Conservation (phyloP, 2,888 invertebrate species). For the Diplazon laetatorius region DNA sequence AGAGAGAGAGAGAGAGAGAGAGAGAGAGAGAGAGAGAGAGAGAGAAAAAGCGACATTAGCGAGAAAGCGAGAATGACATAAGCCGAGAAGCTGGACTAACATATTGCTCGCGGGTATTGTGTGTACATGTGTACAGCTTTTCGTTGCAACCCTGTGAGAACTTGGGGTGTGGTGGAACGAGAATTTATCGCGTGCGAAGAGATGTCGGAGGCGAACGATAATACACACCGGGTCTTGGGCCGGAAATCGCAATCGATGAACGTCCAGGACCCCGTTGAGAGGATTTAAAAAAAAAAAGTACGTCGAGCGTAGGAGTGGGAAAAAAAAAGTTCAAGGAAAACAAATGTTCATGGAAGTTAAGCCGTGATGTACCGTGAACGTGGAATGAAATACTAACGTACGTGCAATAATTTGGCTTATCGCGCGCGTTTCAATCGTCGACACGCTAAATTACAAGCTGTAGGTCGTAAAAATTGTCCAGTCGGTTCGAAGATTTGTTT, state of each 20-base stretch:
- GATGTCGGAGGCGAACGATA: slow-evolving; percentile 4
- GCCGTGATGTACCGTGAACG: not conserved
- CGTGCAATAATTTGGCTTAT: not conserved
- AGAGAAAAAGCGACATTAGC: too few species aligned
- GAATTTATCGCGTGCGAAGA: slow-evolving; percentile 23
- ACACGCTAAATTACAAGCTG: not conserved
- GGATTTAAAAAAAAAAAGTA: not conserved
- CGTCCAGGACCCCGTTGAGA: not conserved
- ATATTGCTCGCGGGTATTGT: slow-evolving; percentile 25
- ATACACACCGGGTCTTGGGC: not conserved
- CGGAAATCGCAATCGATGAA: slow-evolving; percentile 28
- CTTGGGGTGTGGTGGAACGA: not conserved
- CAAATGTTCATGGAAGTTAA: not conserved
- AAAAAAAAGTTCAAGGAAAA: not conserved
- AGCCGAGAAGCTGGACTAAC: slow-evolving; percentile 49
- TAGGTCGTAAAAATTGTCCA: not conserved
- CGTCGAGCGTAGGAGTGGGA: not conserved
- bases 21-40: slow-evolving; percentile 7
- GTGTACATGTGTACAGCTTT: not conserved
- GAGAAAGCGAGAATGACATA: slow-evolving; percentile 33
- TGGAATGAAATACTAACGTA: not conserved
- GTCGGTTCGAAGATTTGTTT: slow-evolving; percentile 13
- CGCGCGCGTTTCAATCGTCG: not conserved
- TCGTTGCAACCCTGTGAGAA: slow-evolving; percentile 1
- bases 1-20: not conserved